Percentiles rank a stretch among this genome's conserved stretches.
phyloP scores from a whole-genome alignment of 92 coral and sea anemone genomes.

The Umimayanthus kanabou region DNA sequence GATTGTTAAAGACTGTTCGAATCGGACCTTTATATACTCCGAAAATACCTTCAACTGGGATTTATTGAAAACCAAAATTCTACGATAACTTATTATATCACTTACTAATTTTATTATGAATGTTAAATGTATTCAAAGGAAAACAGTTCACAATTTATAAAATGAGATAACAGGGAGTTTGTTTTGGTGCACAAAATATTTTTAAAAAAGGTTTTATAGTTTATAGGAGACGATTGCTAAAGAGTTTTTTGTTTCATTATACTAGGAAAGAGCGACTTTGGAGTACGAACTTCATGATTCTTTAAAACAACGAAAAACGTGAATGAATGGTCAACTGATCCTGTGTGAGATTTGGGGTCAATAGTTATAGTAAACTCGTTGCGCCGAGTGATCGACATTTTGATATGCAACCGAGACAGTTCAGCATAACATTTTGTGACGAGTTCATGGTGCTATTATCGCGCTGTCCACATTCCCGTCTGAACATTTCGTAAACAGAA shows the following conservation, averaged over 20 bases:
- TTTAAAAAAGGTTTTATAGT: background rate
- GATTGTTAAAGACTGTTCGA: background rate
- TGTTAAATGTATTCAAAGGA: background rate
- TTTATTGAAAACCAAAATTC: background rate
- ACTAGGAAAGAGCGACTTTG: background rate
- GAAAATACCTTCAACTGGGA: background rate
- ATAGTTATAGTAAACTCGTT: conserved; percentile 27
- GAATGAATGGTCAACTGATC: conserved; percentile 14
- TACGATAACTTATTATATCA: background rate
- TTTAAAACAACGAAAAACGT: background rate
- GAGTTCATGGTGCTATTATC: background rate
- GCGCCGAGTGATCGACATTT: conserved; percentile 4
- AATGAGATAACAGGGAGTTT: background rate
- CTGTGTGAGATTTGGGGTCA: background rate
- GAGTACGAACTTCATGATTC: background rate
- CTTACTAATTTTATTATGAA: background rate
- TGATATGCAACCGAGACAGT: background rate
- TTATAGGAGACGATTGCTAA: background rate
- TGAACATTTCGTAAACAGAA: conserved; percentile 16
- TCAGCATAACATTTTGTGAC: conserved; percentile 3
- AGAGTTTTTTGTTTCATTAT: background rate
- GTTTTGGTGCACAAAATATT: too few species aligned
- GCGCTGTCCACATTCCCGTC: background rate
- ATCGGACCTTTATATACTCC: background rate
- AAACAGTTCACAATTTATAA: background rate